These are phyloP conservation scores for Oryctes rhinoceros DNA, from an alignment of 1,140 invertebrate genomes.

Conservation along the genomic window DNA sequence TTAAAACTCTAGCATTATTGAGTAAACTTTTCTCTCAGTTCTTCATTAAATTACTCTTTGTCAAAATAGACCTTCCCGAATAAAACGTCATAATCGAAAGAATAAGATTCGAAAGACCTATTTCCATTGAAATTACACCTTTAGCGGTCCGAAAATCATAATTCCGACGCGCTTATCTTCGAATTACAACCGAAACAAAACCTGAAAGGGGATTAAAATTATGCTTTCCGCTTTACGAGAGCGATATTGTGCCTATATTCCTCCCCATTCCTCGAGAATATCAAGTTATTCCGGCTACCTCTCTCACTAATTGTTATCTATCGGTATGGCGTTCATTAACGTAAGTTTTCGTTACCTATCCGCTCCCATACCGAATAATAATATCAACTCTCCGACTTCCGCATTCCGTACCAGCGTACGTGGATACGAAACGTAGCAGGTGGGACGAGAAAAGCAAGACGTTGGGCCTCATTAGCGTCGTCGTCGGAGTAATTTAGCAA, in stretches of 20 bases:
- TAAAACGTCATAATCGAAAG: too few species aligned
- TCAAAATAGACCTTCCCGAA: too few species aligned
- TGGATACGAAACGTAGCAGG: not conserved
- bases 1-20: too few species aligned
- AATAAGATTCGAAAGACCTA: not conserved
- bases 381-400: not conserved
- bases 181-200: not conserved
- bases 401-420: too few species aligned
- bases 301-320: conserved; percentile 21
- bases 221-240: not conserved
- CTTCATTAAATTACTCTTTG: too few species aligned
- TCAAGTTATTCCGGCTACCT: not conserved
- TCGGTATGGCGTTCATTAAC: conserved; percentile 10
- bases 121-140: not conserved
- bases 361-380: not conserved
- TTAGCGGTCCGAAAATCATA: not conserved
- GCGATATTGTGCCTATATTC: conserved; percentile 17
- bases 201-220: not conserved
- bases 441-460: not conserved
- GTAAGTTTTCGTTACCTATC: conserved; percentile 14
- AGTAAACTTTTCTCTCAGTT: too few species aligned
- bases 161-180: not conserved
- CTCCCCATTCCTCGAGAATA: not conserved
- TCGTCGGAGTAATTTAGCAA: not conserved
- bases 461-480: not conserved